These are phyloP conservation scores for Steinernema carpocapsae DNA, from an alignment of 2,888 invertebrate genomes.

Conservation along the genomic window DNA sequence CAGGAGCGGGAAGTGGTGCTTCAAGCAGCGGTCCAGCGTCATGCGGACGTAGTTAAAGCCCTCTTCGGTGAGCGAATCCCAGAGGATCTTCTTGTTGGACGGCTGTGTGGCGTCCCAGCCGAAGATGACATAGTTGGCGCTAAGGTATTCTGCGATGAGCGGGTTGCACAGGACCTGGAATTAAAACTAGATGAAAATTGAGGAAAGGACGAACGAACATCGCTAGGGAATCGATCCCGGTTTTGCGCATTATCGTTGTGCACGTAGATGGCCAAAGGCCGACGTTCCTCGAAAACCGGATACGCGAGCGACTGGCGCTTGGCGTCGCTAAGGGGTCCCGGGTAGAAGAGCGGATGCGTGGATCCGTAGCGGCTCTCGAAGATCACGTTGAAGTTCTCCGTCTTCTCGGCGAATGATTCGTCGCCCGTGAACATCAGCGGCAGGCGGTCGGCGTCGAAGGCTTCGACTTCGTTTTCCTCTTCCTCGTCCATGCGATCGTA, in stretches of 20 bases:
- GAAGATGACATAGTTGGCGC: slow-evolving; percentile 11
- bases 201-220: not conserved
- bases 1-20: not conserved
- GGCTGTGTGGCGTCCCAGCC: slow-evolving; percentile 18
- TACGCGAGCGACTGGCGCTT: not conserved
- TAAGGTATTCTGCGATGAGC: not conserved
- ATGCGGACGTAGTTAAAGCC: slow-evolving; percentile 3
- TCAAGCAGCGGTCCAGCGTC: not conserved
- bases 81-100: not conserved
- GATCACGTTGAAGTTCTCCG: not conserved
- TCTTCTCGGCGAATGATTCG: slow-evolving; percentile 5
- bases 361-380: slow-evolving; percentile 19
- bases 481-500: not conserved
- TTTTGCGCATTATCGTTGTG: not conserved
- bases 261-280: slow-evolving; percentile 8
- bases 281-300: slow-evolving; percentile 10
- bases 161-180: not conserved
- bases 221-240: not conserved
- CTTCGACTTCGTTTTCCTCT: not conserved
- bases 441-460: not conserved
- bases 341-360: slow-evolving; percentile 12
- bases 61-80: not conserved
- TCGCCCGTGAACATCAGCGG: slow-evolving; percentile 23
- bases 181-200: not conserved
- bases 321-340: slow-evolving; percentile 3